phyloP scores from a whole-genome alignment of 2,888 invertebrate species.

The Polyommatus icarus region DNA sequence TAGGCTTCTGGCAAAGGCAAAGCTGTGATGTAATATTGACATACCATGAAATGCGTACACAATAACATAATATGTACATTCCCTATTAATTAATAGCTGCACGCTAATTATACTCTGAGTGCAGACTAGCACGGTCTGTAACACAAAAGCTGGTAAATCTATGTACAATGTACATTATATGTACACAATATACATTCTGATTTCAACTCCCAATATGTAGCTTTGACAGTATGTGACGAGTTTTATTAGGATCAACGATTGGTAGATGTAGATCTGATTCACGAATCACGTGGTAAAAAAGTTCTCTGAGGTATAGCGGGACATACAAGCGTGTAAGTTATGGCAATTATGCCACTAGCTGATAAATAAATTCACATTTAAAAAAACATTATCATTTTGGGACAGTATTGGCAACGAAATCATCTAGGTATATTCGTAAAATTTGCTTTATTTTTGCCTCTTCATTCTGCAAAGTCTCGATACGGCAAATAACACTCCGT shows the following conservation, averaged over 20 bases:
- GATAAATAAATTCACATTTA: too few relatives aligned
- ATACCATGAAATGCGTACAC: slow-evolving; percentile 9
- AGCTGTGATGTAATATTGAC: background rate
- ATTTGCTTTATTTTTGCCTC: too few relatives aligned
- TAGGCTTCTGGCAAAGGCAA: background rate
- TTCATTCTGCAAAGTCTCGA: too few relatives aligned
- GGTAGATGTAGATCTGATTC: background rate
- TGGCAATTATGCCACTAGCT: too few relatives aligned
- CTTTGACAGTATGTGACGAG: slow-evolving; percentile 61
- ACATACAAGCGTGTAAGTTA: too few relatives aligned
- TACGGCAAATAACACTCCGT: too few relatives aligned
- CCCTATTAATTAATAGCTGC: slow-evolving; percentile 74
- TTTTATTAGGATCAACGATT: slow-evolving; percentile 49
- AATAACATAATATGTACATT: slow-evolving; percentile 54
- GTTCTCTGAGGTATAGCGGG: too few relatives aligned
- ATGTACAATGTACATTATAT: slow-evolving; percentile 31
- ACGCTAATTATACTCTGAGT: slow-evolving; percentile 73
- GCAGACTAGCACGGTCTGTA: slow-evolving; percentile 57
- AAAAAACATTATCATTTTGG: too few relatives aligned
- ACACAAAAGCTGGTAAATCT: slow-evolving; percentile 56
- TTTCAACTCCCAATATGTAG: slow-evolving; percentile 50
- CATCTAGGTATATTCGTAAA: background rate
- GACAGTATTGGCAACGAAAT: background rate
- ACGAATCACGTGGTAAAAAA: too few relatives aligned
- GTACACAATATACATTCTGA: slow-evolving; percentile 48